Conservation (phyloP, 2,888 invertebrate species). For the Fissipunctia ypsillon region DNA sequence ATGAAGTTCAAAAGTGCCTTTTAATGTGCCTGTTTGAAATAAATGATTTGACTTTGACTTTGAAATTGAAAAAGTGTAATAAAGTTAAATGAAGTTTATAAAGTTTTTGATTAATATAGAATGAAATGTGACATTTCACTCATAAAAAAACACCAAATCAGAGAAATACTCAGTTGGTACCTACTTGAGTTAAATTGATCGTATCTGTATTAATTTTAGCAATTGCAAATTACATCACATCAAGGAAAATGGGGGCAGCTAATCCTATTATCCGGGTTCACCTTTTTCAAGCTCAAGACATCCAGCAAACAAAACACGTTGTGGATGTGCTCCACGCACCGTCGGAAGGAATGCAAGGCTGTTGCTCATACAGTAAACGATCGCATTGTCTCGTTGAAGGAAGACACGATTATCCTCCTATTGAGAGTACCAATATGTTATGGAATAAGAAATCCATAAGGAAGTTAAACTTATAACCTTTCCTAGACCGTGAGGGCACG, state of each 20-base stretch:
- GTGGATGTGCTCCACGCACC: constrained; percentile 43
- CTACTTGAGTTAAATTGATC: not conserved
- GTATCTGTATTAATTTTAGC: not conserved
- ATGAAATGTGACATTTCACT: too few relatives aligned
- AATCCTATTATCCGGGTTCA: constrained; percentile 12
- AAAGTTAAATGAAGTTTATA: too few relatives aligned
- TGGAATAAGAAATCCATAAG: not conserved
- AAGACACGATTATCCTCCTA: constrained; percentile 30
- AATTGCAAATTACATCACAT: constrained; percentile 3
- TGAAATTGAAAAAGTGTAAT: too few relatives aligned
- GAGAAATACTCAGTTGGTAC: too few relatives aligned
- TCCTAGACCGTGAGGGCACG: not conserved
- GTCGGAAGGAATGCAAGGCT: constrained; percentile 31
- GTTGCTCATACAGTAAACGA: constrained; percentile 17
- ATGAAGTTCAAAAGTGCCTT: too few relatives aligned
- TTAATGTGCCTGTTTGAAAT: too few relatives aligned
- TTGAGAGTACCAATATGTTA: not conserved
- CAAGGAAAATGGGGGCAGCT: constrained; percentile 2
- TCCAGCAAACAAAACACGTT: not conserved
- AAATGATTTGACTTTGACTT: too few relatives aligned
- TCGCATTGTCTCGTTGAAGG: constrained; percentile 12
- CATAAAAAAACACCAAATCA: too few relatives aligned
- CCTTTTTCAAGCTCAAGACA: constrained; percentile 11
- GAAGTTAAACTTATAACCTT: not conserved
- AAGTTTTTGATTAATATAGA: too few relatives aligned